Conservation (phyloP, 2,113 vertebrate species). For the Hemicordylus capensis region DNA sequence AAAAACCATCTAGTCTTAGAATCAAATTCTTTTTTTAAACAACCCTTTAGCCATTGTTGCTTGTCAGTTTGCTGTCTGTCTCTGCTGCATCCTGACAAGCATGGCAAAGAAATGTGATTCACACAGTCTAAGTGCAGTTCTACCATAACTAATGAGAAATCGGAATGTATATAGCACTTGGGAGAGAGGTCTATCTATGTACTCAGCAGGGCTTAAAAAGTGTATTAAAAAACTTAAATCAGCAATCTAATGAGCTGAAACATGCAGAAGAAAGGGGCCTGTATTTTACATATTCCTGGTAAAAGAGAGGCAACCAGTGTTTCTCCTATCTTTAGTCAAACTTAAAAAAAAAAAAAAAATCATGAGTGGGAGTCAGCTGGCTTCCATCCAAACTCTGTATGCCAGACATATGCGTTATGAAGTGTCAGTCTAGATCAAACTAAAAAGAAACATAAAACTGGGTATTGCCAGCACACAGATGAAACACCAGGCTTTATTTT, state of each 20-base stretch:
- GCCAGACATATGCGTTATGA: not conserved
- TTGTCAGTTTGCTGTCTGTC: not conserved
- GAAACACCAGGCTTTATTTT: not conserved
- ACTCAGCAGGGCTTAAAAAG: not conserved
- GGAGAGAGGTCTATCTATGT: not conserved
- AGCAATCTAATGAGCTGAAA: not conserved
- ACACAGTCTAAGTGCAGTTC: too few relatives aligned
- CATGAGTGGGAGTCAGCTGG: not conserved
- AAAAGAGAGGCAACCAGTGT: not conserved
- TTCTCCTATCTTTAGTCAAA: not conserved
- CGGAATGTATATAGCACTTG: not conserved
- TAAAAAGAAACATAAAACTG: not conserved
- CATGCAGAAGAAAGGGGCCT: not conserved
- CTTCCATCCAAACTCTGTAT: not conserved
- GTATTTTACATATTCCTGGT: not conserved
- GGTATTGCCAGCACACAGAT: not conserved
- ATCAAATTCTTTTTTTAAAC: too few relatives aligned
- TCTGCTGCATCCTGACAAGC: not conserved
- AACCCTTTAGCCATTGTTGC: not conserved
- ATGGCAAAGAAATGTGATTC: too few relatives aligned
- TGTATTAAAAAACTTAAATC: not conserved
- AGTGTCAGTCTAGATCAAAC: not conserved
- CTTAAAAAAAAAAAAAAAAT: not conserved
- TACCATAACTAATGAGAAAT: not conserved
- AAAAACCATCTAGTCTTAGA: not conserved